These are phyloP conservation scores for Papilio machaon DNA, from an alignment of 1,140 invertebrate genomes.

Conservation along the genomic window DNA sequence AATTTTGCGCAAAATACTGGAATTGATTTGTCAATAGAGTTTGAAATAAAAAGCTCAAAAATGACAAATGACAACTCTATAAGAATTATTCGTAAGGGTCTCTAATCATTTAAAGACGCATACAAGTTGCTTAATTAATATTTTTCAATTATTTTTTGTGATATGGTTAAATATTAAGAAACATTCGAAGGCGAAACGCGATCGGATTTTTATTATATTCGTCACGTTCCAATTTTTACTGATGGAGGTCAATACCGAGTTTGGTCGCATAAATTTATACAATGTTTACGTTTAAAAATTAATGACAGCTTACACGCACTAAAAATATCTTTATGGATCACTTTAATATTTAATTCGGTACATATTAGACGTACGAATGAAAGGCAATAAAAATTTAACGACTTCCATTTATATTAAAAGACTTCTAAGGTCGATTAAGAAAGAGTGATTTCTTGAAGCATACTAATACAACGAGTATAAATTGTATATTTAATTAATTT, in stretches of 20 bases:
- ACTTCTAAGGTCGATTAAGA: neutral
- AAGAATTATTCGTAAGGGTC: neutral
- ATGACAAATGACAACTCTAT: too few species aligned
- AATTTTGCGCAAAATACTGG: too few species aligned
- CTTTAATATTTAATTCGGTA: neutral
- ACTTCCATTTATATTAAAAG: neutral
- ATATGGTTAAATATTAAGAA: slow-evolving; percentile 11
- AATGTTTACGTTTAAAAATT: slow-evolving; percentile 25
- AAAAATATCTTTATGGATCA: neutral
- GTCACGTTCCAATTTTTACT: slow-evolving; percentile 69
- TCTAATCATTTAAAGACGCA: neutral
- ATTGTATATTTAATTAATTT: too few species aligned
- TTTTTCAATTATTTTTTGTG: neutral
- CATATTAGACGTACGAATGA: neutral
- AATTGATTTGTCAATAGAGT: too few species aligned
- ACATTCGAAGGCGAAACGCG: slow-evolving; percentile 23
- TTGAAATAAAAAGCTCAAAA: too few species aligned
- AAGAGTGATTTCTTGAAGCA: neutral
- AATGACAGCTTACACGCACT: neutral
- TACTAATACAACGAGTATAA: neutral
- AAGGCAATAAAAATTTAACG: neutral
- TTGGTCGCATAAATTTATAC: slow-evolving; percentile 43
- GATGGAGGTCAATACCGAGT: slow-evolving; percentile 70
- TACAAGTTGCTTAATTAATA: neutral
- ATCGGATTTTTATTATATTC: slow-evolving; percentile 45